These are phyloP conservation scores for Limonius californicus DNA, from an alignment of 1,140 invertebrate species.

Conservation along the genomic window DNA sequence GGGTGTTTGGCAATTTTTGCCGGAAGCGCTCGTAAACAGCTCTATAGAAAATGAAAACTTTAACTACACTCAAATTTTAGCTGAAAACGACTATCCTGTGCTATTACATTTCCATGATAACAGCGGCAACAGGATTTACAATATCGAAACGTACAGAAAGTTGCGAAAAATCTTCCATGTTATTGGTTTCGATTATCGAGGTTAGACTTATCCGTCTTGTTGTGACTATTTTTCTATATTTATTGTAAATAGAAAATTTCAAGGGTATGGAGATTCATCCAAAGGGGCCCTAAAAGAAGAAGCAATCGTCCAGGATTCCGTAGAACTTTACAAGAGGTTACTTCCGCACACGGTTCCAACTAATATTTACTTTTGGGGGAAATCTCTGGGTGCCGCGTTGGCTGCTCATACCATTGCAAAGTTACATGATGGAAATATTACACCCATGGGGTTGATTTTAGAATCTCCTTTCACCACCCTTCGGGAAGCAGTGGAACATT, in stretches of 20 bases:
- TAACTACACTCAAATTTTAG: constrained; percentile 21
- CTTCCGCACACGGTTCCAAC: constrained; percentile 44
- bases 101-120: constrained; percentile 40
- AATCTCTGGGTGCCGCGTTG: constrained; percentile 72
- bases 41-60: neutral
- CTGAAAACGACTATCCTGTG: constrained; percentile 22
- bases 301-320: constrained; percentile 77
- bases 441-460: constrained; percentile 70
- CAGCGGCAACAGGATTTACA: constrained; percentile 31
- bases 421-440: constrained; percentile 46
- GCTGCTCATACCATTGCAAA: constrained; percentile 54
- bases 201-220: too few species aligned
- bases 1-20: constrained; percentile 38
- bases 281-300: constrained; percentile 64
- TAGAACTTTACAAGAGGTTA: constrained; percentile 76
- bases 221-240: too few species aligned
- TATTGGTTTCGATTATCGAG: constrained; percentile 85
- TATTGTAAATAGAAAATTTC: too few species aligned
- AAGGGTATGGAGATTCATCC: constrained; percentile 86
- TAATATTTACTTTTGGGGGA: constrained; percentile 86
- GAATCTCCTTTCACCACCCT: constrained; percentile 88
- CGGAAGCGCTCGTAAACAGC: constrained; percentile 26
- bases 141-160: constrained; percentile 25
- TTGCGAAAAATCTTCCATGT: constrained; percentile 58
- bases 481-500: constrained; percentile 75